These are phyloP conservation scores for Colletes latitarsis DNA, from an alignment of 1,140 invertebrate genomes.

Conservation along the genomic window DNA sequence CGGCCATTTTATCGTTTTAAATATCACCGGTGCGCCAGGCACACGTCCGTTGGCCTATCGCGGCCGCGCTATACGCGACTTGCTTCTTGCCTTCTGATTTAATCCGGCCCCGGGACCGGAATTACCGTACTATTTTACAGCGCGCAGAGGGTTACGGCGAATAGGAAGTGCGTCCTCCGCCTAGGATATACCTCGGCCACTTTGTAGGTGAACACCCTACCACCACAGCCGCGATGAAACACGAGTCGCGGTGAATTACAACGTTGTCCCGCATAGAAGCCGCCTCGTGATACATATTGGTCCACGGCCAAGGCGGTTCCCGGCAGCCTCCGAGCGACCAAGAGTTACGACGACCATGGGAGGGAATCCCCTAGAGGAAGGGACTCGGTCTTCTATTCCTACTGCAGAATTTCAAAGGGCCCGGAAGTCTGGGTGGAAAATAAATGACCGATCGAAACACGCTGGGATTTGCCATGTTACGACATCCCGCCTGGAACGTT, in stretches of 20 bases:
- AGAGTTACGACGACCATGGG: constrained; percentile 28
- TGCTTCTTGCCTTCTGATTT: not conserved
- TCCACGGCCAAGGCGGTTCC: not conserved
- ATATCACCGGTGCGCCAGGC: not conserved
- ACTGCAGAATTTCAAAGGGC: constrained; percentile 26
- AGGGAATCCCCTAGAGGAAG: constrained; percentile 2
- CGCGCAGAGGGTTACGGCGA: not conserved
- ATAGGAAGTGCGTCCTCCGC: constrained; percentile 1
- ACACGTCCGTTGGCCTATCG: not conserved
- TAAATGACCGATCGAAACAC: too few relatives aligned
- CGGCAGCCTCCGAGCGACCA: not conserved
- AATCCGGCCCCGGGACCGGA: not conserved
- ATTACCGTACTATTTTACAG: not conserved
- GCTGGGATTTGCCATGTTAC: too few relatives aligned
- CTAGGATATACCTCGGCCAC: not conserved
- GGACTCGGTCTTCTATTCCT: constrained; percentile 10
- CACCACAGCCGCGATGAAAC: constrained; percentile 25
- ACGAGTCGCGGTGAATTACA: constrained; percentile 44
- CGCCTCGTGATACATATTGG: constrained; percentile 42
- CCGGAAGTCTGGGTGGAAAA: constrained; percentile 7
- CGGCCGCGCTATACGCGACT: not conserved
- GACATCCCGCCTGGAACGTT: too few relatives aligned
- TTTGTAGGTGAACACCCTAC: constrained; percentile 24
- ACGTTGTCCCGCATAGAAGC: constrained; percentile 20
- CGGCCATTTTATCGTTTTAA: constrained; percentile 11